A percentile compares a stretch with the other conserved stretches of the same genome.
Conservation (phyloP, 2,888 invertebrate genomes). For the Oasisia sp. region DNA sequence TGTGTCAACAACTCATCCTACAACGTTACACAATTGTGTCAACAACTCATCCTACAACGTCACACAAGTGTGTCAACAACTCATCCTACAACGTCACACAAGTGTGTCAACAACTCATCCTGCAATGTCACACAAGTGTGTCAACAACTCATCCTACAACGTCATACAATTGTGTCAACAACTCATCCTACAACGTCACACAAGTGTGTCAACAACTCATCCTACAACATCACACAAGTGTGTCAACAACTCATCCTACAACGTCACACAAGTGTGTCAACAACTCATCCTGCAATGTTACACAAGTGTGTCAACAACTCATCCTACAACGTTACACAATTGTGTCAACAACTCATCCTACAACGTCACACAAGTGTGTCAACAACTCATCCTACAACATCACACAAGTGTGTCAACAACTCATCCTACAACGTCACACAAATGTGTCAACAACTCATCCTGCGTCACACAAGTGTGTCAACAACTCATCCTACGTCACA, state of each 20-base stretch:
- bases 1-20: slow-evolving; percentile 26
- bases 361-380: not conserved
- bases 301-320: slow-evolving; percentile 25
- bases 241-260: slow-evolving; percentile 26
- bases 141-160: too few relatives aligned
- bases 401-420: slow-evolving; percentile 24
- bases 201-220: slow-evolving; percentile 25
- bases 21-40: not conserved
- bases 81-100: not conserved
- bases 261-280: not conserved
- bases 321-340: not conserved
- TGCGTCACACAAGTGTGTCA: too few relatives aligned
- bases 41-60: slow-evolving; percentile 26
- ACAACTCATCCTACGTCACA: slow-evolving; percentile 26
- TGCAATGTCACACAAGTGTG: not conserved
- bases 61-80: slow-evolving; percentile 24
- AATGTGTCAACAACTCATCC: slow-evolving; percentile 25
- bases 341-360: slow-evolving; percentile 26
- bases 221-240: not conserved
- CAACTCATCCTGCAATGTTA: slow-evolving; percentile 24
- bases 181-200: not conserved
- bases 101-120: slow-evolving; percentile 26
- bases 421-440: not conserved
- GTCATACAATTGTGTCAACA: slow-evolving; percentile 24
- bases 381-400: slow-evolving; percentile 25